A percentile compares a stretch with the other conserved stretches of the same genome.
phyloP scores from a whole-genome alignment of 2,797 vertebrate genomes.

The Myotis pilosus region DNA sequence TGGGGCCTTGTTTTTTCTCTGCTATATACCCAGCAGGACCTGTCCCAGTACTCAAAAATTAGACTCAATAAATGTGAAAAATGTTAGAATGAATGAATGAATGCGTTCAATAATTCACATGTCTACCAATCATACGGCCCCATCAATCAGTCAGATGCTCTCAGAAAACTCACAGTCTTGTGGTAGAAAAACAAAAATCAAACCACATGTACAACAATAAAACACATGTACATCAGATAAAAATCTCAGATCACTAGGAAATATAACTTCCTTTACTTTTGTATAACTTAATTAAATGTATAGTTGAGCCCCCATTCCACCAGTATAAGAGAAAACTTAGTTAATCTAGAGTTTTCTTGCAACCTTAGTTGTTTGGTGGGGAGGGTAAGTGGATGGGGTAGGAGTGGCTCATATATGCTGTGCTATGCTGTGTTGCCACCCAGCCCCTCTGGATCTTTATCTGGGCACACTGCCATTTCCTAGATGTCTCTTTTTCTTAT shows the following conservation, averaged over 20 bases:
- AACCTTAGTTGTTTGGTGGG: neutral
- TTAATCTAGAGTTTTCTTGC: neutral
- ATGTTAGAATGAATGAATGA: neutral
- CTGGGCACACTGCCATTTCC: neutral
- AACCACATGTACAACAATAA: neutral
- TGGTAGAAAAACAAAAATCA: neutral
- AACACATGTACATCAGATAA: neutral
- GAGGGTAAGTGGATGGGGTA: rapidly evolving
- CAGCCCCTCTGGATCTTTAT: neutral
- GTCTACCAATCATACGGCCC: too few species aligned
- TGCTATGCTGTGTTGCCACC: rapidly evolving
- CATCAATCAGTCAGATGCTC: neutral
- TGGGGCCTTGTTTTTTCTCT: neutral
- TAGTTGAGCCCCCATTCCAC: neutral
- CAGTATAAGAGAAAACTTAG: neutral
- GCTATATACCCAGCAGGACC: neutral
- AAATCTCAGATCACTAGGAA: neutral
- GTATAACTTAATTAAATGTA: neutral
- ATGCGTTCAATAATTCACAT: neutral
- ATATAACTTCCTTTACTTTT: neutral
- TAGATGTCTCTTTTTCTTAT: neutral
- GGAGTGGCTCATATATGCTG: neutral
- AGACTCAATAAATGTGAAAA: neutral
- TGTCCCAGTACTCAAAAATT: neutral
- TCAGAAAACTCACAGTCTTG: neutral